Conservation (phyloP, 2,888 invertebrate genomes). For the Thecophora atra region DNA sequence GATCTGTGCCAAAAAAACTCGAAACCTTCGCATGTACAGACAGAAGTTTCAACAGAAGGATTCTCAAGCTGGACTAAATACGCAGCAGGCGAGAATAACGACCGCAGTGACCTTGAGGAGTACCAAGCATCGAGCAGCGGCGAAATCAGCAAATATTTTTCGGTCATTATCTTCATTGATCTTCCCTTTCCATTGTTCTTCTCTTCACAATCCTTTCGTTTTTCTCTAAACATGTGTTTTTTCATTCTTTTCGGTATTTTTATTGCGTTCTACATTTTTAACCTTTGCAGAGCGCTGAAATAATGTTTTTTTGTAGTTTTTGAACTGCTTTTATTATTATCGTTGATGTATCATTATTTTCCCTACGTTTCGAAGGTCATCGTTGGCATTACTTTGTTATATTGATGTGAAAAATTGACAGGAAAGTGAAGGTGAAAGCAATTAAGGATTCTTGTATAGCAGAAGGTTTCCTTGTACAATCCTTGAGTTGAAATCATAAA, state of each 20-base stretch:
- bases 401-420: neutral
- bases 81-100: constrained; percentile 50
- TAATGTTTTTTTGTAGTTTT: neutral
- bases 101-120: constrained; percentile 50
- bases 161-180: too few species aligned
- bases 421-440: neutral
- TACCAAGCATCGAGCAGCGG: neutral
- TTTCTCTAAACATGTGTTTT: neutral
- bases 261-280: constrained; percentile 48
- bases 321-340: neutral
- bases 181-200: constrained; percentile 60
- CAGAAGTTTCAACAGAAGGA: too few species aligned
- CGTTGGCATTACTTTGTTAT: neutral
- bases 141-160: constrained; percentile 49
- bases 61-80: constrained; percentile 52
- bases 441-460: neutral
- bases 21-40: too few species aligned
- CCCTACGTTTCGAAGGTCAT: constrained; percentile 17
- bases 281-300: constrained; percentile 30
- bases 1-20: too few species aligned
- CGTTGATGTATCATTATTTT: neutral
- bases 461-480: neutral
- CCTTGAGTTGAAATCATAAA: neutral
- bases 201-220: constrained; percentile 46
- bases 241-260: constrained; percentile 4